These are phyloP conservation scores for Ibycter americanus DNA, from an alignment of 2,797 vertebrate genomes.

Conservation along the genomic window DNA sequence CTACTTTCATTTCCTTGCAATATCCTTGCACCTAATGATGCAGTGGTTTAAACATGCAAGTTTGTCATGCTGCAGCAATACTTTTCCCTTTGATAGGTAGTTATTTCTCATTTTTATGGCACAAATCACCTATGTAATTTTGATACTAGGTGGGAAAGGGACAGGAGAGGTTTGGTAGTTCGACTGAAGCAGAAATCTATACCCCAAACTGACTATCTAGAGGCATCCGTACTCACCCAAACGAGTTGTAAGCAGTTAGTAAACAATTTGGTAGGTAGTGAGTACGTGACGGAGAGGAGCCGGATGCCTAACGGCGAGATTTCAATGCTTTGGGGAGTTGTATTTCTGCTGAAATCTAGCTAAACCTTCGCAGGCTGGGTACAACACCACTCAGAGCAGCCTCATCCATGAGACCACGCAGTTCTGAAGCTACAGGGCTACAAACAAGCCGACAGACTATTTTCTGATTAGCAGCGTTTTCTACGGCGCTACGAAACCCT, in stretches of 20 bases:
- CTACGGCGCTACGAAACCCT: neutral
- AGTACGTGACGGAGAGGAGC: neutral
- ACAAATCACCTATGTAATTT: neutral
- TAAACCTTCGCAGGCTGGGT: neutral
- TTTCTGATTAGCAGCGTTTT: neutral
- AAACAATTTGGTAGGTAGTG: slow-evolving; percentile 17
- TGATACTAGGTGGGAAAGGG: neutral
- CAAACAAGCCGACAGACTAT: neutral
- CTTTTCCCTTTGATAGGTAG: slow-evolving; percentile 2
- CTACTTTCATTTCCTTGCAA: slow-evolving; percentile 27
- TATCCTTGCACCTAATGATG: neutral
- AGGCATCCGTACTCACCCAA: neutral
- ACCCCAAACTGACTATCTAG: neutral
- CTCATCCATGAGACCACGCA: neutral
- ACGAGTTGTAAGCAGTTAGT: slow-evolving; percentile 30
- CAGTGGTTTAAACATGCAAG: slow-evolving; percentile 20
- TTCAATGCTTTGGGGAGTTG: neutral
- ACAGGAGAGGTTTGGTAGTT: neutral
- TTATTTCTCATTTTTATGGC: neutral
- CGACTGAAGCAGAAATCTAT: neutral
- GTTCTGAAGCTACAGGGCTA: neutral
- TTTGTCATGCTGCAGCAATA: slow-evolving; percentile 64
- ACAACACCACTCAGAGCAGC: neutral
- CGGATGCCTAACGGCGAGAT: neutral
- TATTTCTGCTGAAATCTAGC: neutral